Evolutionary conservation across 2,888 invertebrate genomes (phyloP).

Genomic region (Poecilobothrus nobilitatus): DNA sequence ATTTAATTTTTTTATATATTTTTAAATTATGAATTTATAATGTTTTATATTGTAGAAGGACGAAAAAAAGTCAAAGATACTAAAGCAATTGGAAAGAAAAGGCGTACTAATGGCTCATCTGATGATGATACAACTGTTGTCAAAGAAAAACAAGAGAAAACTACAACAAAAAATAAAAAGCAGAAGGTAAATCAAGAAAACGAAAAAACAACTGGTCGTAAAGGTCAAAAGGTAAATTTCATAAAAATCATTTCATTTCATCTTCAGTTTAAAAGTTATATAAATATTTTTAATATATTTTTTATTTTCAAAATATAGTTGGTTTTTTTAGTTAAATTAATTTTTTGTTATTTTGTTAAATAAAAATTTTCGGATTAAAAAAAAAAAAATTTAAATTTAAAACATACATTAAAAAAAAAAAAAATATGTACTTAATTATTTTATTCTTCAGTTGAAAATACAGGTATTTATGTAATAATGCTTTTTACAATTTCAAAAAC

Average conservation of each 20-base stretch:
- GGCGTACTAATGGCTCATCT: slow-evolving; percentile 45
- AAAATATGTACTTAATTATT: background rate
- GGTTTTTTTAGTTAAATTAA: background rate
- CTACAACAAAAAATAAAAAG: slow-evolving; percentile 44
- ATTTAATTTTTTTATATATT: slow-evolving; percentile 5
- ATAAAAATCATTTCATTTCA: slow-evolving; percentile 25
- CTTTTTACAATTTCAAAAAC: background rate
- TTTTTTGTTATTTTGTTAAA: background rate
- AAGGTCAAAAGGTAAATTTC: slow-evolving; percentile 45
- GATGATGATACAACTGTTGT: slow-evolving; percentile 37
- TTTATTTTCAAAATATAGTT: background rate
- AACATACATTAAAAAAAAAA: background rate
- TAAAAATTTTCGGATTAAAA: background rate
- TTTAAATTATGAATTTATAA: background rate
- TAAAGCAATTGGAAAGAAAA: slow-evolving; percentile 51
- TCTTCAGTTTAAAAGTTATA: slow-evolving; percentile 9
- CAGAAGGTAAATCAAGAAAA: slow-evolving; percentile 47
- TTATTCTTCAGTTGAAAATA: slow-evolving; percentile 2
- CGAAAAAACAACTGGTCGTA: slow-evolving; percentile 38
- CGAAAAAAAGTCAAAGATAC: slow-evolving; percentile 63
- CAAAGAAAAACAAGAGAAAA: slow-evolving; percentile 7
- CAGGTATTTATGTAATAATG: slow-evolving; percentile 6
- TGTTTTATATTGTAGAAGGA: slow-evolving; percentile 47
- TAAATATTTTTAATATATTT: background rate
- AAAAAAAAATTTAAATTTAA: background rate